Percentiles rank a stretch among this genome's conserved stretches.
Evolutionary conservation across 2,113 vertebrate genomes (phyloP).

Genomic region (Oreotrochilus melanogaster): DNA sequence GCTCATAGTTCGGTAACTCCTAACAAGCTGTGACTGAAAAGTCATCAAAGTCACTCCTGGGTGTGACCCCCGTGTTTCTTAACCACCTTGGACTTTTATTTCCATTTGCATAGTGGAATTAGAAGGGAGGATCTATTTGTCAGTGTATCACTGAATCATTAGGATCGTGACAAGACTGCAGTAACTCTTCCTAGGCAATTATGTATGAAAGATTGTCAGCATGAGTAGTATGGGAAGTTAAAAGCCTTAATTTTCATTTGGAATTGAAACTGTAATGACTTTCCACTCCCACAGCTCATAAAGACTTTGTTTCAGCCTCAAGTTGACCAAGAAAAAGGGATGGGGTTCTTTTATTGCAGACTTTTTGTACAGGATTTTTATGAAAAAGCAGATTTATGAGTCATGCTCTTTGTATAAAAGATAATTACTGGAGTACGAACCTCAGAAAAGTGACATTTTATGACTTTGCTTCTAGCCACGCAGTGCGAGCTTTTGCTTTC

Average conservation of each 20-base stretch:
- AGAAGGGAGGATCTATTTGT: conserved; percentile 50
- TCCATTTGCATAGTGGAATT: neutral
- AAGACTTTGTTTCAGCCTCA: conserved; percentile 30
- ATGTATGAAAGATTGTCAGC: conserved; percentile 51
- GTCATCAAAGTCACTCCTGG: neutral
- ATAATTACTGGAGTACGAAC: conserved; percentile 30
- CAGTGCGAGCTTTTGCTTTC: neutral
- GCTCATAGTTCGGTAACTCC: neutral
- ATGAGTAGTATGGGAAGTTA: conserved; percentile 35
- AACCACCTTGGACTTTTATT: conserved; percentile 39
- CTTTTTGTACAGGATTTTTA: neutral
- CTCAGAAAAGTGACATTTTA: conserved; percentile 39
- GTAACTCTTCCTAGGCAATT: conserved; percentile 64
- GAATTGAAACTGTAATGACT: conserved; percentile 41
- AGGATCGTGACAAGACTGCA: conserved; percentile 35
- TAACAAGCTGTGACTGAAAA: conserved; percentile 15
- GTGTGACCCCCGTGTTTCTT: conserved; percentile 27
- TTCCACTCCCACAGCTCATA: conserved; percentile 35
- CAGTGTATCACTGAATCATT: neutral
- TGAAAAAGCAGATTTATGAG: conserved; percentile 29
- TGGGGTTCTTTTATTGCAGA: neutral
- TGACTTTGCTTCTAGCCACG: neutral
- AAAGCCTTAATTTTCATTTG: conserved; percentile 56
- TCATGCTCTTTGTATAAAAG: conserved; percentile 49
- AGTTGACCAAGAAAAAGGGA: conserved; percentile 34